phyloP scores from a whole-genome alignment of 2,888 invertebrate species.

The Lapara coniferarum region DNA sequence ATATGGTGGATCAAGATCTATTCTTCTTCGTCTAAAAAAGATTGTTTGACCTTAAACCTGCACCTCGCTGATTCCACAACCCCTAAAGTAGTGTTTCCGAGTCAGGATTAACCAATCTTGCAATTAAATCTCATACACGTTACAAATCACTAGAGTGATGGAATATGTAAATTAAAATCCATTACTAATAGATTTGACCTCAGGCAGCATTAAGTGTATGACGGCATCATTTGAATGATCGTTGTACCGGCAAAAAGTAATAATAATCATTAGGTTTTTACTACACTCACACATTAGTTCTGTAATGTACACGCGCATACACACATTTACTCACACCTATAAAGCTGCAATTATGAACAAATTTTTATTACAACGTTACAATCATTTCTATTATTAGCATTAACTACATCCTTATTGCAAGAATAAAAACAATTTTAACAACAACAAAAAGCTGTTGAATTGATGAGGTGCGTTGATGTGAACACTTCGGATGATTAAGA shows the following conservation, averaged over 20 bases:
- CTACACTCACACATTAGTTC: slow-evolving; percentile 27
- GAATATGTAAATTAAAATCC: slow-evolving; percentile 21
- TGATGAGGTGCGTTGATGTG: background rate
- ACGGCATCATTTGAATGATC: slow-evolving; percentile 42
- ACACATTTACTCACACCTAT: slow-evolving; percentile 18
- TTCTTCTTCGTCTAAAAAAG: too few species aligned
- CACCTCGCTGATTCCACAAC: too few species aligned
- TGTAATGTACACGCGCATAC: too few species aligned
- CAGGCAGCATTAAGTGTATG: slow-evolving; percentile 36
- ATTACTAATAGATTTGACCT: slow-evolving; percentile 37
- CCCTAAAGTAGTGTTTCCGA: too few species aligned
- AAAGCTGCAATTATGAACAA: slow-evolving; percentile 42
- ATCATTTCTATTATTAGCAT: slow-evolving; percentile 17
- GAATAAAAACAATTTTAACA: background rate
- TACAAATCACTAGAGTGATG: background rate
- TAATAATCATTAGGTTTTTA: slow-evolving; percentile 37
- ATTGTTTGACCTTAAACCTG: too few species aligned
- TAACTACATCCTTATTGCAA: slow-evolving; percentile 16
- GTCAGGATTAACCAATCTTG: too few species aligned
- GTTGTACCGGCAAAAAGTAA: slow-evolving; percentile 40
- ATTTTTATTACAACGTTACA: slow-evolving; percentile 34
- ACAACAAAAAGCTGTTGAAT: background rate
- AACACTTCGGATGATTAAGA: background rate
- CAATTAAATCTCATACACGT: too few species aligned
- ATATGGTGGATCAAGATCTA: too few species aligned